These are phyloP conservation scores for Pongo pygmaeus DNA, from an alignment of 2,113 vertebrate species.

Conservation along the genomic window DNA sequence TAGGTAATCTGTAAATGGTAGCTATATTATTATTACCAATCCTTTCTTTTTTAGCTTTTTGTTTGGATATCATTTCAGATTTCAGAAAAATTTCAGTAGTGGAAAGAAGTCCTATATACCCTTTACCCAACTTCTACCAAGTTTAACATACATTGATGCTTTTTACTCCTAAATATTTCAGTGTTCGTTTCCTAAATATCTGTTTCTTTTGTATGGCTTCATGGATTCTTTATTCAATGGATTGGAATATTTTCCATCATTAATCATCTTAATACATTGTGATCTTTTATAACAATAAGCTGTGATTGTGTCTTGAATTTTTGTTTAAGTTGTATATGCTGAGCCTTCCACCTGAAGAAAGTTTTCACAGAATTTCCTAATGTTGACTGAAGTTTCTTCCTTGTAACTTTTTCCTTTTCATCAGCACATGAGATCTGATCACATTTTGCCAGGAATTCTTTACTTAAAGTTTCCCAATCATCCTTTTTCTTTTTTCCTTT, in stretches of 20 bases:
- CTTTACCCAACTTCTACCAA: not conserved
- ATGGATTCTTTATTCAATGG: not conserved
- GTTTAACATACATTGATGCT: not conserved
- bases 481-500: not conserved
- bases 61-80: constrained; percentile 1
- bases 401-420: not conserved
- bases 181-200: constrained; percentile 11
- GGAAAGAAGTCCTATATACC: not conserved
- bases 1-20: constrained; percentile 3
- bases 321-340: not conserved
- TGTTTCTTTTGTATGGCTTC: not conserved
- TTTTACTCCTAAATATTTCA: constrained; percentile 46
- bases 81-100: not conserved
- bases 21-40: not conserved
- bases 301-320: not conserved
- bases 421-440: not conserved
- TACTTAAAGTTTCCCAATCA: not conserved
- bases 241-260: constrained; percentile 14
- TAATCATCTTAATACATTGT: not conserved
- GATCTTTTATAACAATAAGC: not conserved
- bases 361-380: not conserved
- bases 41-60: not conserved
- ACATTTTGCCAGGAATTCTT: not conserved
- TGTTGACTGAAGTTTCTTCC: not conserved
- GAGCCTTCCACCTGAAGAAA: not conserved